Conservation (phyloP, 92 coral and sea anemone species). For the Palythoa caribaeorum region DNA sequence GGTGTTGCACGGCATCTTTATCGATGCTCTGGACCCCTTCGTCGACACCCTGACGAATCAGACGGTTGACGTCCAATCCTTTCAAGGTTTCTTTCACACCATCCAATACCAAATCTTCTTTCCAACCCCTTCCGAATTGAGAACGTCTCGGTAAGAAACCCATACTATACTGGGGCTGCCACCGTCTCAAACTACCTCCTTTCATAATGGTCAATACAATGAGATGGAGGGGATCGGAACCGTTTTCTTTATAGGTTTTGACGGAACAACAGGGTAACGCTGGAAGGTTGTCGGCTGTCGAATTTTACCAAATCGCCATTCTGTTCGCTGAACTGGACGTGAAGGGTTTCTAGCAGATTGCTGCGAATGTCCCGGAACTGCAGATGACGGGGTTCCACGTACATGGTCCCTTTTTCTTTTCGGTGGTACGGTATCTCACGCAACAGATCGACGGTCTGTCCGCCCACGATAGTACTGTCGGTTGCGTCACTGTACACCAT, state of each 20-base stretch:
- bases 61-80: constrained; percentile 7
- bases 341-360: neutral
- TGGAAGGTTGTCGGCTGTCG: constrained; percentile 4
- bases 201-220: neutral
- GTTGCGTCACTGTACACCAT: neutral
- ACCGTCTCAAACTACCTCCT: neutral
- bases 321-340: neutral
- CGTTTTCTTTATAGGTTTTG: neutral
- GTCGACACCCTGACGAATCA: constrained; percentile 4
- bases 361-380: neutral
- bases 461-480: constrained; percentile 3
- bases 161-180: neutral
- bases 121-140: neutral
- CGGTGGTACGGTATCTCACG: neutral
- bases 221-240: neutral
- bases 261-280: neutral
- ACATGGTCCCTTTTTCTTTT: neutral
- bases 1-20: neutral
- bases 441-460: neutral
- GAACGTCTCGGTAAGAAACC: neutral
- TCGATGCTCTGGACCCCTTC: constrained; percentile 10
- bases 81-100: constrained; percentile 15
- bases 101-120: neutral
- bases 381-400: neutral
- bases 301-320: neutral